These are phyloP conservation scores for Drosophila dunni DNA, from an alignment of 1,140 invertebrate species.

Conservation along the genomic window DNA sequence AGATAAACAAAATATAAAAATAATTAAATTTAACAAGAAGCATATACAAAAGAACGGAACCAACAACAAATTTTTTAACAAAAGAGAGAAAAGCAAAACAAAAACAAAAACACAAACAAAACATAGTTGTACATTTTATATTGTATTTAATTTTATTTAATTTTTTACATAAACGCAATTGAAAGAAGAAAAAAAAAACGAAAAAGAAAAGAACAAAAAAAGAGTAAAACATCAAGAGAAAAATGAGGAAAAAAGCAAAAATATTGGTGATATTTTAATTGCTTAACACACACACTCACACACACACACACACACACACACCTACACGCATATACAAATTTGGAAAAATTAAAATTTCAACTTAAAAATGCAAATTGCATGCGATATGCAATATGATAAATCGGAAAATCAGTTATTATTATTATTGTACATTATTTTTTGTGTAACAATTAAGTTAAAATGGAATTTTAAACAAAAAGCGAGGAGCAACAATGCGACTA, in stretches of 20 bases:
- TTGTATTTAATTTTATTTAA: conserved; percentile 79
- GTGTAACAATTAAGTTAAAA: conserved; percentile 74
- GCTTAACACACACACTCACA: conserved; percentile 57
- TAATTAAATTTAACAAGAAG: conserved; percentile 20
- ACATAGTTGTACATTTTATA: conserved; percentile 80
- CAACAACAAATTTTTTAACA: conserved; percentile 63
- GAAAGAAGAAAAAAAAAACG: conserved; percentile 31
- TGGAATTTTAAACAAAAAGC: conserved; percentile 61
- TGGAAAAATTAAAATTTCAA: conserved; percentile 27
- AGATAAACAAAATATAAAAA: conserved; percentile 26
- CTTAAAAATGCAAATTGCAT: conserved; percentile 13
- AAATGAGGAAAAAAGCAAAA: conserved; percentile 64
- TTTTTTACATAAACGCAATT: conserved; percentile 61
- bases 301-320: conserved; percentile 33
- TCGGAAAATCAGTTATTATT: conserved; percentile 67
- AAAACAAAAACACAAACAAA: conserved; percentile 48
- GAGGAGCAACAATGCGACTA: conserved; percentile 66
- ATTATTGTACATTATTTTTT: conserved; percentile 78
- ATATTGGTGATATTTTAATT: conserved; percentile 82
- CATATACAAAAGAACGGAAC: conserved; percentile 63
- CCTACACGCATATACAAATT: conserved; percentile 34
- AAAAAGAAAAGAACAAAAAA: conserved; percentile 56
- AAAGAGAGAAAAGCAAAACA: conserved; percentile 22
- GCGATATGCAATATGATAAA: conserved; percentile 23
- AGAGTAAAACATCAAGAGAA: conserved; percentile 44